Base-by-base conservation (phyloP, 2,113 vertebrate species). In the Myiozetetes cayanensis region DNA sequence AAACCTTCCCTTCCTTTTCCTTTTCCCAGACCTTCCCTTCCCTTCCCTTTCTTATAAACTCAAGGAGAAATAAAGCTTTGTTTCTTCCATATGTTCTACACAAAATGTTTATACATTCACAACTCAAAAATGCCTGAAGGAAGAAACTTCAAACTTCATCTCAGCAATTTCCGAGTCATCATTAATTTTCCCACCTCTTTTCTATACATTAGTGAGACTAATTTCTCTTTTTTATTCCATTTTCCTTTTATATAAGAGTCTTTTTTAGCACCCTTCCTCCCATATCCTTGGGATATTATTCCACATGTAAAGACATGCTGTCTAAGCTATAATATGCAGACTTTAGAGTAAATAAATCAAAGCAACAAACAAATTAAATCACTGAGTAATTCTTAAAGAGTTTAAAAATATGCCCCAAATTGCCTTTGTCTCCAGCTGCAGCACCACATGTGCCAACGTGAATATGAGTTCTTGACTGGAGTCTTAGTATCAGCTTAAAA, bases 141-240 rank as follows among this genome's bases (percentile, higher is more conserved):
- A 67, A 86, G 31, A 76, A 78, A 78, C 9, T 44, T 85, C 68
- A 84, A 50, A 74, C n/a, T 92, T 74, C 63, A 76, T 87, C 53
- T 92, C 46, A 94, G 49, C 22, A 73, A 68, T 58, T 62, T 63
- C 73, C 58, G 41, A 91, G 68, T 73, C 37, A 75, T 95, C 65
- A 88, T 94, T 93, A 94, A 73, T 96, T 95, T 94, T 75, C 43
- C 30, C 73, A 80, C 66, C 39, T 93, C 76, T 76, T 94, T 85
- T 58, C 66, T 90, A 91, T 85, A 87, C 71, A 91, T 93, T 96
- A 95, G 88, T 96, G 79, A 90, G 78, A 90, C 61, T 96, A 82
- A 91, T 93, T 97, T 78, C 71, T 70, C 68, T 87, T 87, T 72
- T 92, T 88, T 39, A 44, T 86, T 63, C 15, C 18, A 5, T 94